phyloP scores from a whole-genome alignment of 2,888 invertebrate species.

The Phrixothrix hirtus region DNA sequence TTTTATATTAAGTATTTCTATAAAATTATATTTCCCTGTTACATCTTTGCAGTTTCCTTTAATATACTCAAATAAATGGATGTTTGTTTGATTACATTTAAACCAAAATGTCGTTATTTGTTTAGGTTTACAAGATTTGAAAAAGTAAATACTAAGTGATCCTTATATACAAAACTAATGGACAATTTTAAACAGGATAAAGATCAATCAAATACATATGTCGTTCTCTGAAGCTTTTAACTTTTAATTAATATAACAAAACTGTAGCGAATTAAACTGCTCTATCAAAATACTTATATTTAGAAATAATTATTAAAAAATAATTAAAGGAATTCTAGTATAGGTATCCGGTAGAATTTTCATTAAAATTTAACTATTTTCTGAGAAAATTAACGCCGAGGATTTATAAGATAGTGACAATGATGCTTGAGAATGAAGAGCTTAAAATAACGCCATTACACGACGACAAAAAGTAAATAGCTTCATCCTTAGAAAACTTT shows the following conservation, averaged over 20 bases:
- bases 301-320: neutral
- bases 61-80: too few species aligned
- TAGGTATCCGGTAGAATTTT: too few species aligned
- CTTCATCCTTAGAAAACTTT: neutral
- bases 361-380: neutral
- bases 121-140: conserved; percentile 14
- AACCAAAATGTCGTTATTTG: conserved; percentile 14
- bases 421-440: conserved; percentile 8
- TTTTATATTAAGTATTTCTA: too few species aligned
- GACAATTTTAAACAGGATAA: too few species aligned
- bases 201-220: too few species aligned
- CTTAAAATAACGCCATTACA: conserved; percentile 18
- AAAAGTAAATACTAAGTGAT: conserved; percentile 15
- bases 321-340: neutral
- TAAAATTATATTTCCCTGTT: too few species aligned
- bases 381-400: neutral
- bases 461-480: conserved; percentile 18
- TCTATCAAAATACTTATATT: neutral
- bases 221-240: neutral
- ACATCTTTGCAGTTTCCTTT: too few species aligned
- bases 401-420: conserved; percentile 13
- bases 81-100: too few species aligned
- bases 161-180: conserved; percentile 13
- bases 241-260: too few species aligned
- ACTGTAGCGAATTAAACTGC: neutral